Evolutionary conservation across 2,888 invertebrate genomes (phyloP).

Genomic region (Netelia virgata): DNA sequence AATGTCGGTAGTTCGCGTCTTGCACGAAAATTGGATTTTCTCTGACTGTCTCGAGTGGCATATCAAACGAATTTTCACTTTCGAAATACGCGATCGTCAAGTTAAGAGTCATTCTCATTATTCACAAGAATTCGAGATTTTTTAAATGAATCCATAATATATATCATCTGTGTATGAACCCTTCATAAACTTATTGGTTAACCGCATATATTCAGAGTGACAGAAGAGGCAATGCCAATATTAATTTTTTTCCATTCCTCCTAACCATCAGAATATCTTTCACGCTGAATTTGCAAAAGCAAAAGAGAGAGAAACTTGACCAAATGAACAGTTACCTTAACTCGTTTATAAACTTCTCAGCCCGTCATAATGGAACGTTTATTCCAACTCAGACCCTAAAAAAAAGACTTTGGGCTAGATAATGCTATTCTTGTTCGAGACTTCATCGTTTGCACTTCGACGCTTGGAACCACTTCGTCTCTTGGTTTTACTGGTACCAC

Average conservation of each 20-base stretch:
- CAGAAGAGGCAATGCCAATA: background rate
- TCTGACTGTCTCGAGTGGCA: slow-evolving; percentile 6
- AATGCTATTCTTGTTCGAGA: slow-evolving; percentile 7
- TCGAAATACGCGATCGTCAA: slow-evolving; percentile 54
- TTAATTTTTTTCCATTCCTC: background rate
- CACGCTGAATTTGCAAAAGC: background rate
- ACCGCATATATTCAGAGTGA: no score
- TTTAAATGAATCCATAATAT: background rate
- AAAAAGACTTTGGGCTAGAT: slow-evolving; percentile 30
- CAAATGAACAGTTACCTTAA: slow-evolving; percentile 13
- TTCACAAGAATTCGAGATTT: slow-evolving; percentile 13
- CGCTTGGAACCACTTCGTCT: slow-evolving; percentile 15
- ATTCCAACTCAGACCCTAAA: slow-evolving; percentile 23
- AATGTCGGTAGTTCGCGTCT: slow-evolving; percentile 38
- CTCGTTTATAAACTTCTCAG: slow-evolving; percentile 36
- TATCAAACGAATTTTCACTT: slow-evolving; percentile 47
- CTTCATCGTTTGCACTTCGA: slow-evolving; percentile 28
- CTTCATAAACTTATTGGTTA: background rate
- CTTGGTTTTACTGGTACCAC: slow-evolving; percentile 42
- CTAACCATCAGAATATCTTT: background rate
- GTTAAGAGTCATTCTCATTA: slow-evolving; percentile 4
- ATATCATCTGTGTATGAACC: background rate
- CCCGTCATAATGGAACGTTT: slow-evolving; percentile 23
- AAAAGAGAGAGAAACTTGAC: background rate
- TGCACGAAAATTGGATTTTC: slow-evolving; percentile 64